A percentile compares a stretch with the other conserved stretches of the same genome.
These are phyloP conservation scores for Diceros bicornis DNA, from an alignment of 2,797 vertebrate species.

Conservation along the genomic window DNA sequence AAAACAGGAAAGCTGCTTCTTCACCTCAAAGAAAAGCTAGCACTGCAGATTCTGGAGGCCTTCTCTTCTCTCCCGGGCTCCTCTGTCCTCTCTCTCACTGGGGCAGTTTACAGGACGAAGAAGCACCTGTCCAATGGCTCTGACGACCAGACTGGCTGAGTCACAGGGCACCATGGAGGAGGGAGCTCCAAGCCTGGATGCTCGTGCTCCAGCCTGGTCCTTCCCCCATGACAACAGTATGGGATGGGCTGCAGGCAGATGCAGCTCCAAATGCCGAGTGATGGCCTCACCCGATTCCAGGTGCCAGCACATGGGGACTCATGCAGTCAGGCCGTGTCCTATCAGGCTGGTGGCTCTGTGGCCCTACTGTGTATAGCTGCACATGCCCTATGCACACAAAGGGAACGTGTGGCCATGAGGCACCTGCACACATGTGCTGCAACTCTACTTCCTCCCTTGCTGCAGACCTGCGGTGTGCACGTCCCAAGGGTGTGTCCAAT, in stretches of 20 bases:
- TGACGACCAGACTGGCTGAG: neutral
- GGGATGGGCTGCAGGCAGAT: neutral
- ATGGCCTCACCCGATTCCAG: neutral
- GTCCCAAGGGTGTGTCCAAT: neutral
- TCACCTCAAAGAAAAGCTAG: neutral
- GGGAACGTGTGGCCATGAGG: no score
- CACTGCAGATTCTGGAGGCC: neutral
- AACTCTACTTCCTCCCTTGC: neutral
- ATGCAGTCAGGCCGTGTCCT: neutral
- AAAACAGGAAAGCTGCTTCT: neutral
- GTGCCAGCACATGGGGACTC: neutral
- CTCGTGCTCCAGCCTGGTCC: neutral
- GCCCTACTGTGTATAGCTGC: neutral
- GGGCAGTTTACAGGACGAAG: neutral
- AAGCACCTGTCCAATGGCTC: neutral
- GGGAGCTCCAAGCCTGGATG: accelerated
- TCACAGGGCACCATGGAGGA: neutral
- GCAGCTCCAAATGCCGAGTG: neutral
- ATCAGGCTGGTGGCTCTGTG: neutral
- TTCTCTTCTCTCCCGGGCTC: neutral
- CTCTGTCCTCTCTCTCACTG: neutral
- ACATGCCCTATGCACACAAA: neutral
- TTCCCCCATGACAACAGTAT: accelerated
- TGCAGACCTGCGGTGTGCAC: neutral
- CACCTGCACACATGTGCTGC: neutral